Conservation (phyloP, 2,888 invertebrate species). For the Pachydiplax longipennis region DNA sequence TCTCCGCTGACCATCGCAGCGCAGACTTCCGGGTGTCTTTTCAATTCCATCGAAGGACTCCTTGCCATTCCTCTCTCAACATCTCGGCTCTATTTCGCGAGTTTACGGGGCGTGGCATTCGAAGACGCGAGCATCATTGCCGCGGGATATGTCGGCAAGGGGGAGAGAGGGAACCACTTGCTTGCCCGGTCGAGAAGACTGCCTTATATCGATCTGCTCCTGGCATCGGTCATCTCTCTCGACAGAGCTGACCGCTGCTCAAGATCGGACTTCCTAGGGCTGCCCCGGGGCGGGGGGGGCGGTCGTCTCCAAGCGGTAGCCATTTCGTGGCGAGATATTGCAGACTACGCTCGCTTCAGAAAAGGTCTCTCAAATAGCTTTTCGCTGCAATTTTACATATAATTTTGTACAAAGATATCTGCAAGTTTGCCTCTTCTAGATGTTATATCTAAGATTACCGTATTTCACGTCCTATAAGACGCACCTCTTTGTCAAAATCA, state of each 20-base stretch:
- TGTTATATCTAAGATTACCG: no score
- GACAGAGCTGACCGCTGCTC: constrained; percentile 43
- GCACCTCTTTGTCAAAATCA: no score
- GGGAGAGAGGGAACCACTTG: constrained; percentile 7
- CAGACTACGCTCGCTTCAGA: background rate
- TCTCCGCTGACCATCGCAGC: background rate
- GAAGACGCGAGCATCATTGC: background rate
- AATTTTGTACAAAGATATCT: no score
- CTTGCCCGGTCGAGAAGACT: constrained; percentile 17
- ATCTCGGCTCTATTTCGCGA: background rate
- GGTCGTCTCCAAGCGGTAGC: background rate
- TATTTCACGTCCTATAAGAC: no score
- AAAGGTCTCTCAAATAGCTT: background rate
- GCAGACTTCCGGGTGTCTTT: background rate
- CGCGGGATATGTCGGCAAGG: background rate
- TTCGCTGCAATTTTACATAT: no score
- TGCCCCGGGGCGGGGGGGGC: background rate
- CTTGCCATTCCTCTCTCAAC: background rate
- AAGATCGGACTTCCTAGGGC: background rate
- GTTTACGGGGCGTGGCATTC: background rate
- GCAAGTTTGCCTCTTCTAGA: no score
- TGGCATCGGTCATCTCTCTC: constrained; percentile 37
- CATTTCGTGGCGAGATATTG: background rate
- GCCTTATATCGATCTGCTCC: constrained; percentile 31
- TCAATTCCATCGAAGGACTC: background rate